Evolutionary conservation across 2,797 vertebrate genomes (phyloP).

Genomic region (Epinephelus awoara): DNA sequence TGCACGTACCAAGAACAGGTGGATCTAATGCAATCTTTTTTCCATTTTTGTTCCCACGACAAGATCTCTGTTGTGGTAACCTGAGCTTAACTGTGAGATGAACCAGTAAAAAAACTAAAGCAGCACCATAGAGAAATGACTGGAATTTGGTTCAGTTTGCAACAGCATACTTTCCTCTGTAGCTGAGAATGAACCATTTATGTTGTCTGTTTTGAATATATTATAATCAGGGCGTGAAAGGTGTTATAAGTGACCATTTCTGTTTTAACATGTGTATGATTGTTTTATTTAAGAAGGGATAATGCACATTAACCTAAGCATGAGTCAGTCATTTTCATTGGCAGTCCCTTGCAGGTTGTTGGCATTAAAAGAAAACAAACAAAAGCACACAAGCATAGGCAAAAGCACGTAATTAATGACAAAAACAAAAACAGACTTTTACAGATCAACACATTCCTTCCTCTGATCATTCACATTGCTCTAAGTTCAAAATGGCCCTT

Average conservation of each 20-base stretch:
- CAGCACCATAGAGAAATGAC: background rate
- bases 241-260: background rate
- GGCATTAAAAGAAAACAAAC: no score
- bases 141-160: background rate
- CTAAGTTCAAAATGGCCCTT: no score
- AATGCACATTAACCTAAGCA: no score
- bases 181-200: background rate
- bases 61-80: background rate
- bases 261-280: background rate
- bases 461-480: no score
- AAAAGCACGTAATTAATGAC: no score
- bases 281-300: no score
- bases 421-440: no score
- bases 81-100: background rate
- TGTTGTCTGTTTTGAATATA: background rate
- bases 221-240: background rate
- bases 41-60: background rate
- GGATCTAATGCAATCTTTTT: background rate
- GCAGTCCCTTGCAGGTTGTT: no score
- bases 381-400: no score
- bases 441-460: no score
- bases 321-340: no score
- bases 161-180: background rate
- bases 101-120: background rate
- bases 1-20: background rate